These are phyloP conservation scores for Cecropterus lyciades DNA, from an alignment of 1,140 invertebrate genomes.

Conservation along the genomic window DNA sequence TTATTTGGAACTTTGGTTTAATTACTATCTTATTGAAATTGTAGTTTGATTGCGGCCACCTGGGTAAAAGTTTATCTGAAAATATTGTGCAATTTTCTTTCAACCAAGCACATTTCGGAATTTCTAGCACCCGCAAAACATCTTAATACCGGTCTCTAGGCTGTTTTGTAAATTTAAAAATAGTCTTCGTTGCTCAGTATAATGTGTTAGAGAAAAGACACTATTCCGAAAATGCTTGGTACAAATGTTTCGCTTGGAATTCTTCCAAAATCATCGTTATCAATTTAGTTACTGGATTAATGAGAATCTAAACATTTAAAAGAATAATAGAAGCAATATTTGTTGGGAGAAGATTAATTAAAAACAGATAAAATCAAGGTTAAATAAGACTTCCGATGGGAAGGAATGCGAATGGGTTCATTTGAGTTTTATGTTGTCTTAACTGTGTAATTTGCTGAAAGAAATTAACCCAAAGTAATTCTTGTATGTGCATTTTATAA, in stretches of 20 bases:
- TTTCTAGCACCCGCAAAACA: not conserved
- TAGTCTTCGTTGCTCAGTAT: conserved; percentile 60
- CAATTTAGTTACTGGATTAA: conserved; percentile 74
- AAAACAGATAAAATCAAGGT: conserved; percentile 3
- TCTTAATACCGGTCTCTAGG: not conserved
- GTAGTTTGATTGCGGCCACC: too few relatives aligned
- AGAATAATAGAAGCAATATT: conserved; percentile 12
- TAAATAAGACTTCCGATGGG: not conserved
- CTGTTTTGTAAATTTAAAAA: conserved; percentile 54
- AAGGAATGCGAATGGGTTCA: not conserved
- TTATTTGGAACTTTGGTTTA: not conserved
- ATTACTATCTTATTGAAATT: too few relatives aligned
- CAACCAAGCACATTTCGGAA: not conserved
- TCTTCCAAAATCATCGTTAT: conserved; percentile 71
- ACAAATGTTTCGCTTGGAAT: conserved; percentile 73
- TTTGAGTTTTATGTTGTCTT: not conserved
- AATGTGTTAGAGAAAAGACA: conserved; percentile 69
- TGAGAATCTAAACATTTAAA: conserved; percentile 55
- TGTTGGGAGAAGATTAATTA: conserved; percentile 10
- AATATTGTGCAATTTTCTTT: too few relatives aligned
- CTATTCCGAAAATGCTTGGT: conserved; percentile 70
- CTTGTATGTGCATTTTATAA: conserved; percentile 1
- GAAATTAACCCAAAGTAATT: not conserved
- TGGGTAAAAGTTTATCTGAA: too few relatives aligned
- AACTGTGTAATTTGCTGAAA: not conserved